Evolutionary conservation across 2,113 vertebrate species (phyloP).

Genomic region (Nothocercus nigrocapillus): DNA sequence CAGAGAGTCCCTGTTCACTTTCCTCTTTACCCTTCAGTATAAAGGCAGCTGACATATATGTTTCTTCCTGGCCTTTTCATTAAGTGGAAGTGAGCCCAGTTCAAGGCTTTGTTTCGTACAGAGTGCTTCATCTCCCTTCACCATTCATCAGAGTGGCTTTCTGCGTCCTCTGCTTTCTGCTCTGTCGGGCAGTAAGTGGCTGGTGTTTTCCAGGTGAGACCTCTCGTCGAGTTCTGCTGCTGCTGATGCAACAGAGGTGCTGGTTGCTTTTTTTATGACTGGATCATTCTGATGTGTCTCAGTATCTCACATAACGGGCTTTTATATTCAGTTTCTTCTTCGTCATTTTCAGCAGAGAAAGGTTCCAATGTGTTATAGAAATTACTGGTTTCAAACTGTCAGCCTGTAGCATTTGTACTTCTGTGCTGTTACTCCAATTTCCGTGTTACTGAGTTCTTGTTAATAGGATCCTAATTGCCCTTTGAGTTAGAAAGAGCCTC

Average conservation of each 20-base stretch:
- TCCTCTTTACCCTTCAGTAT: not conserved
- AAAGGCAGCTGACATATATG: accelerated
- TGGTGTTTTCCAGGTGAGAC: not conserved
- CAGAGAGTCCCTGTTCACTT: not conserved
- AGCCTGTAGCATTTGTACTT: not conserved
- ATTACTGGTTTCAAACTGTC: not conserved
- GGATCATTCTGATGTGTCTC: not conserved
- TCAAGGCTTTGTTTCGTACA: not conserved
- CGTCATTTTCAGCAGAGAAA: not conserved
- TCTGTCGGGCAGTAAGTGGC: not conserved
- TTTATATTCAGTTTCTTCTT: not conserved
- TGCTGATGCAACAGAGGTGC: not conserved
- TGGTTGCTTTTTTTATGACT: not conserved
- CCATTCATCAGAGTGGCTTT: not conserved
- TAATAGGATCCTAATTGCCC: not conserved
- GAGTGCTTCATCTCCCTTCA: not conserved
- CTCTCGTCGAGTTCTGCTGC: not conserved
- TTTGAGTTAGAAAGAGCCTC: not conserved
- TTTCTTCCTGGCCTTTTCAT: not conserved
- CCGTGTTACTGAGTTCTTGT: not conserved
- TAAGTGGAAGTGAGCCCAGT: not conserved
- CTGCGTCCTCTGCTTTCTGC: not conserved
- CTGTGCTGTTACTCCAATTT: not conserved
- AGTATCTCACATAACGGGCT: not conserved
- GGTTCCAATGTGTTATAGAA: not conserved